Percentiles rank a stretch among this genome's conserved stretches.
Conservation (phyloP, 2,797 vertebrate species). For the Danio choprae region DNA sequence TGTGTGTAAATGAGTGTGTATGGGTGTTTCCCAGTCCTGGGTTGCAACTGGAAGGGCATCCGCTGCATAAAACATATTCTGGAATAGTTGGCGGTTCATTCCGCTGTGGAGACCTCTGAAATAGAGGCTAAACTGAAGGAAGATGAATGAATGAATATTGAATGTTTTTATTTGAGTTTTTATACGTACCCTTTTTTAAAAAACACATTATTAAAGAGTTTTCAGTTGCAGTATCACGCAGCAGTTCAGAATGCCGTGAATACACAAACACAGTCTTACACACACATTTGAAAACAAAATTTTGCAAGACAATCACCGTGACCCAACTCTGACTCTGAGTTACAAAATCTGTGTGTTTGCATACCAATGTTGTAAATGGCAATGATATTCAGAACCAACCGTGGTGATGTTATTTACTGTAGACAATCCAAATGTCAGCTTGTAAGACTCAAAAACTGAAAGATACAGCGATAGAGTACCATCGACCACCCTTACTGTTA, state of each 20-base stretch:
- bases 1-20: too few relatives aligned
- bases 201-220: not conserved
- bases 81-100: too few relatives aligned
- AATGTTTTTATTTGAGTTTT: not conserved
- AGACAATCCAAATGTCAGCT: not conserved
- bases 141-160: too few relatives aligned
- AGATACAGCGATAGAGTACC: not conserved
- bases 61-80: too few relatives aligned
- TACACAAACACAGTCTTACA: not conserved
- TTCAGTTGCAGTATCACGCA: not conserved
- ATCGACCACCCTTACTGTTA: not conserved
- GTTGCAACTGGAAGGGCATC: too few relatives aligned
- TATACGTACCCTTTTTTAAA: not conserved
- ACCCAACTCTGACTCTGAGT: too few relatives aligned
- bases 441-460: not conserved
- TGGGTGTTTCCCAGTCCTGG: too few relatives aligned
- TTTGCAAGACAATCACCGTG: too few relatives aligned
- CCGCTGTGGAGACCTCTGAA: too few relatives aligned
- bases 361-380: not conserved
- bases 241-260: not conserved
- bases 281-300: too few relatives aligned
- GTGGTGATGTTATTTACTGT: not conserved
- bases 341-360: not conserved
- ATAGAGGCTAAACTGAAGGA: too few relatives aligned
- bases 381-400: not conserved